A percentile compares a stretch with the other conserved stretches of the same genome.
Conservation (phyloP, 2,113 vertebrate species). For the Stegastes partitus region DNA sequence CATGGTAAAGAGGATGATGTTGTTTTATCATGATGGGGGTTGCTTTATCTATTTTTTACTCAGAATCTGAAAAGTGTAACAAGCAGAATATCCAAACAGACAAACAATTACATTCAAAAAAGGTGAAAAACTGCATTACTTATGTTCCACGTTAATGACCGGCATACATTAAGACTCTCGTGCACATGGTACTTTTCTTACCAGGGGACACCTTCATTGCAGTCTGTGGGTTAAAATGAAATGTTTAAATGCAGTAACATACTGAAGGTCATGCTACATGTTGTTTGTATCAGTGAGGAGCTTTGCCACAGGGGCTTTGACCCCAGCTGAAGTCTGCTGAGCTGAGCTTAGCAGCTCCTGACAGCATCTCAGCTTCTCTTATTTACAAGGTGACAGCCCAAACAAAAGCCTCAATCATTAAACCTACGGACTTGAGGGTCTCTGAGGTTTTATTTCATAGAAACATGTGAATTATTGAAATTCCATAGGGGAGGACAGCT, state of each 20-base stretch:
- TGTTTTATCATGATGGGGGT: too few relatives aligned
- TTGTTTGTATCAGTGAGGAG: slow-evolving; percentile 11
- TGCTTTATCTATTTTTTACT: too few relatives aligned
- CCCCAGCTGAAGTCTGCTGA: slow-evolving; percentile 16
- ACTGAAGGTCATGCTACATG: neutral
- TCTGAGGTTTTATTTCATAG: slow-evolving; percentile 22
- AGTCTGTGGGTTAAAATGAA: neutral
- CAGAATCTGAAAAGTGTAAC: too few relatives aligned
- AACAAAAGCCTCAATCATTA: slow-evolving; percentile 36
- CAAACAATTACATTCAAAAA: too few relatives aligned
- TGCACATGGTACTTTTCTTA: neutral
- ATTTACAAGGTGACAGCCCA: slow-evolving; percentile 21
- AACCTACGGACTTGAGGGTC: slow-evolving; percentile 4
- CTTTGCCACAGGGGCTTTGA: neutral
- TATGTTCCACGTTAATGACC: too few relatives aligned
- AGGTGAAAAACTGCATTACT: too few relatives aligned
- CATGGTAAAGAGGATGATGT: too few relatives aligned
- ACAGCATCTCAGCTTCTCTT: slow-evolving; percentile 20
- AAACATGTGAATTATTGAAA: slow-evolving; percentile 36
- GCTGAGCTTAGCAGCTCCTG: slow-evolving; percentile 25
- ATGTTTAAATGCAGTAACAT: neutral
- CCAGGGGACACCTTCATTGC: neutral
- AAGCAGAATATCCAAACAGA: too few relatives aligned
- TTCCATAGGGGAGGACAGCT: slow-evolving; percentile 5
- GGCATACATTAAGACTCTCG: neutral